Evolutionary conservation across 2,888 invertebrate species (phyloP), one percentile per base, ranked within the genome.

Genomic region (Drosophila imparisetae): DNA sequence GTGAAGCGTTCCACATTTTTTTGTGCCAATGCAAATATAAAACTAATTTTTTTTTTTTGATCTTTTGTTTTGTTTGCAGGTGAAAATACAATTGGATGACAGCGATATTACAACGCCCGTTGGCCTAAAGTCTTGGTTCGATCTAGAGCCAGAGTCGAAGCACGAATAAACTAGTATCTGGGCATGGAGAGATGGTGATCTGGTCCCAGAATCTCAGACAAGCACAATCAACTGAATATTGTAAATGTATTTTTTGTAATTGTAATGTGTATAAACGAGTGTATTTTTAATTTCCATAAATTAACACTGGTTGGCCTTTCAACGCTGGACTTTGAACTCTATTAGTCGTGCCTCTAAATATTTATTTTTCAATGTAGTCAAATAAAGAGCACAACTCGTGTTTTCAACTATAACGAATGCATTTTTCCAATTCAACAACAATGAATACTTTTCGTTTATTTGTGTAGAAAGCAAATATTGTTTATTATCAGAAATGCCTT

Each of bases 101-200:
- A 81, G 91, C 15, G 92, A 93, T 38, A 92, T 93, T 34, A 91
- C 91, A 15, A 83, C 89, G 13, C 79, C 82, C 24, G 81, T 90
- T 66, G 93, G 93, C n/a, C 50, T 92, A 7, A 92, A 91, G 34
- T 75, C 87, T 18, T 93, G 93, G 92, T 91, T 92, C 52, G 93
- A 93, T 77, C 73, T 93, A 40, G 88, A 91, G 63, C 93, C 92
- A 1, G 93, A 93, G 76, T 75, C 74, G 45, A 92, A 92, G 87
- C 98, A 98, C 93, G 98, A 98, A 88, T 98, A 97, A 66, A 97
- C 8, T 15, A 32, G 50, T 15, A 40, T 50, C 11, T 38, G 54
- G 53, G 6, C 55, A 21, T 18, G 27, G 13, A 3, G 36, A n/a
- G 45, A 8, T 15, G 6, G 1, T 5, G 2, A 8, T 21, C 24